Percentiles rank a stretch among this genome's conserved stretches.
These are phyloP conservation scores for Alosa sapidissima DNA, from an alignment of 2,797 vertebrate genomes.

Conservation along the genomic window DNA sequence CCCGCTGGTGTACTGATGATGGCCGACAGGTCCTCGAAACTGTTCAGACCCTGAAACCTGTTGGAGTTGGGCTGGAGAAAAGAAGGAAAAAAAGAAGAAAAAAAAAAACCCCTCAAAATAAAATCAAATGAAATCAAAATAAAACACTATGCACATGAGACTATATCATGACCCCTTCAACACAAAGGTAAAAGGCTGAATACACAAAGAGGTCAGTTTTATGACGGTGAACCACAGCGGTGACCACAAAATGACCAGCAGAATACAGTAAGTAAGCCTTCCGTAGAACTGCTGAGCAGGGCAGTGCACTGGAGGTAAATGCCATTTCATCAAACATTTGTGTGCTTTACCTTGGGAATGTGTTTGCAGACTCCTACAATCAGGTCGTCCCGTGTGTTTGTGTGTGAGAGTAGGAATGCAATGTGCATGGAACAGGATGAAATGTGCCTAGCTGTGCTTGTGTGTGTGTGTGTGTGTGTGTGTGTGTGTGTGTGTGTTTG, in stretches of 20 bases:
- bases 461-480: neutral
- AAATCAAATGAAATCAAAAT: constrained; percentile 56
- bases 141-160: neutral
- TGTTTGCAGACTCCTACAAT: neutral
- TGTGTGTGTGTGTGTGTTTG: constrained; percentile 12
- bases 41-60: constrained; percentile 79
- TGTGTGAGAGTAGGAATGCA: too few species aligned
- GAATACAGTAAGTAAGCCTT: neutral
- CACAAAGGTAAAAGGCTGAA: neutral
- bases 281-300: neutral
- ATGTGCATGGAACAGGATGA: too few species aligned
- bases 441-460: neutral
- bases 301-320: neutral
- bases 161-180: neutral
- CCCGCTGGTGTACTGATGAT: constrained; percentile 83
- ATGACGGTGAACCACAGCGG: neutral
- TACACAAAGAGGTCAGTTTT: too few species aligned
- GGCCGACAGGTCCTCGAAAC: constrained; percentile 79
- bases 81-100: constrained; percentile 52
- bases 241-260: neutral
- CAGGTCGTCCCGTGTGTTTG: neutral
- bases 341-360: neutral
- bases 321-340: neutral
- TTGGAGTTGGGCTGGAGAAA: constrained; percentile 72
- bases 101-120: constrained; percentile 60